Base-by-base conservation (phyloP, 2,888 invertebrate genomes). In the Miltochrista miniata region DNA sequence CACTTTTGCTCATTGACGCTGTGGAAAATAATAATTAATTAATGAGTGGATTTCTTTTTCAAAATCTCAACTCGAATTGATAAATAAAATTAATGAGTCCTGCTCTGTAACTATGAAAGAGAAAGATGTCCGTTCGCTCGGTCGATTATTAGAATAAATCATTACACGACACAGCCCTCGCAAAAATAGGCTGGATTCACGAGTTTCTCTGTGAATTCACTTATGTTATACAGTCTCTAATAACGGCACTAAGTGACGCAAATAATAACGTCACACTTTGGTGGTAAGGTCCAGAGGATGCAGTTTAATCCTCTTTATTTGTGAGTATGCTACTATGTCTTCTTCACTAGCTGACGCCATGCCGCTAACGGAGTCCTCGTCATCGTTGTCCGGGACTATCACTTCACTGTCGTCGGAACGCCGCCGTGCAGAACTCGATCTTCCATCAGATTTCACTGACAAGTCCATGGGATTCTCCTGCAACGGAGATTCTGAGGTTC, bases 391-490 rank as follows among this genome's bases (percentile, higher is more conserved):
- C 1, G 81, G 86, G 4, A 83, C 73, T 52, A 88, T 83, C 7
- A 84, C 87, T 61, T 93, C 93, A 63, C 93, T 93, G 63, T 90
- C 90, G 46, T 89, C 89, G 0, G 91, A 90, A 61, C 87, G 78
- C 66, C 90, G 82, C 51, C 92, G 77, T 45, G 90, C 90, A 0
- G 93, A 88, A 65, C 91, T 91, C 18, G 88, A 90, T 52, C 93
- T 89, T 38, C 94, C 95, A 15, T 92, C 92, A 0, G 94, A 93
- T 71, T 95, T 95, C 87, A 96, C 95, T 34, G 96, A 96, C 59
- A 96, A 83, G 76, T 96, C 96, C 79, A 96, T 96, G 1, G 96
- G 96, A 74, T 95, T 94, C 61, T 96, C 96, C 75, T 96, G 96
- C 0, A 93, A 61, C 0, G 89, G 93, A 8, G 94, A 94, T 39